phyloP scores from a whole-genome alignment of 1,140 invertebrate species.

The Cyclargus thomasi region DNA sequence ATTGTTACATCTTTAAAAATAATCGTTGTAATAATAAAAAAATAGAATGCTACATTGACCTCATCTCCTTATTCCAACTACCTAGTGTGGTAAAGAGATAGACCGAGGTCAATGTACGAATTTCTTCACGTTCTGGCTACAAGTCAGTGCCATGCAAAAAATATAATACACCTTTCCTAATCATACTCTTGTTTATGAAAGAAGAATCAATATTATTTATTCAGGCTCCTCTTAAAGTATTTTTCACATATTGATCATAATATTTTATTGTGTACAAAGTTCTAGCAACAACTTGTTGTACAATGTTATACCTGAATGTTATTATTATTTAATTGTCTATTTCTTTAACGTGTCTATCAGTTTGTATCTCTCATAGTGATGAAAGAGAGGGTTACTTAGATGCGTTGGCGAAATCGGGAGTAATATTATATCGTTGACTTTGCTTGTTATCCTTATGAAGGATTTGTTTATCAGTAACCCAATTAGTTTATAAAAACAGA shows the following conservation, averaged over 20 bases:
- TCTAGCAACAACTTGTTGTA: background rate
- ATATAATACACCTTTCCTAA: no score
- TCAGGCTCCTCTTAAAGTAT: no score
- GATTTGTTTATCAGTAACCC: conserved; percentile 56
- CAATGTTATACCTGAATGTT: background rate
- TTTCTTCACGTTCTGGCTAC: no score
- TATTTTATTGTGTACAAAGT: background rate
- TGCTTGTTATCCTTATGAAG: conserved; percentile 71
- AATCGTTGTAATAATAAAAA: background rate
- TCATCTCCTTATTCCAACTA: no score
- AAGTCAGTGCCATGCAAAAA: no score
- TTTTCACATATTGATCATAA: no score
- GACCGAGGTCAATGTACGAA: no score
- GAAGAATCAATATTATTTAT: no score
- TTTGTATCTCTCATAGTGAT: no score
- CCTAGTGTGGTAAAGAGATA: no score
- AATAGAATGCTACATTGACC: conserved; percentile 9
- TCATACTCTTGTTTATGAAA: no score
- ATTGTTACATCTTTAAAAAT: background rate
- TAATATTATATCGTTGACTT: conserved; percentile 58
- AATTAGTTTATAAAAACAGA: conserved; percentile 60
- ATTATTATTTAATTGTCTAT: conserved; percentile 26
- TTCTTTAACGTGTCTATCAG: no score
- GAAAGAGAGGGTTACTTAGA: conserved; percentile 44
- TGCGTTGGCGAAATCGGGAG: conserved; percentile 58